Percentiles rank a stretch among this genome's conserved stretches.
Conservation (phyloP, 1,140 invertebrate genomes). For the Nasonia giraulti region DNA sequence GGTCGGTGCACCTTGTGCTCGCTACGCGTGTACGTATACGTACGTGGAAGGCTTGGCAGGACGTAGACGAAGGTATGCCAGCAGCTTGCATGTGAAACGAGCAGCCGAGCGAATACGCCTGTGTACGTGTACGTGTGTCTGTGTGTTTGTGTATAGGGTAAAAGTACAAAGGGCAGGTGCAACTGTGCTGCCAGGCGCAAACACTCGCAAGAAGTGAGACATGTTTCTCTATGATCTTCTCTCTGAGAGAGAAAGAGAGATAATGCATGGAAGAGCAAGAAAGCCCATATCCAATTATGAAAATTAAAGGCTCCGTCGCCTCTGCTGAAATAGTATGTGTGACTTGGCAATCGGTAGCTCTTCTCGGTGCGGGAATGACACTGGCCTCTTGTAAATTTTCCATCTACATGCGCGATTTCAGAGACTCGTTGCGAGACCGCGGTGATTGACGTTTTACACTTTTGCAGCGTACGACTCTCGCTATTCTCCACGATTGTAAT, state of each 20-base stretch:
- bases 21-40: neutral
- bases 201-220: slow-evolving; percentile 49
- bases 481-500: neutral
- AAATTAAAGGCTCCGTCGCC: slow-evolving; percentile 68
- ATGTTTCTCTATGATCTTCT: slow-evolving; percentile 48
- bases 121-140: too few species aligned
- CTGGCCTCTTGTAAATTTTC: slow-evolving; percentile 38
- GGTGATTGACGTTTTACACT: slow-evolving; percentile 29
- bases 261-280: slow-evolving; percentile 47
- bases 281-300: slow-evolving; percentile 68
- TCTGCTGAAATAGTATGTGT: slow-evolving; percentile 56
- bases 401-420: slow-evolving; percentile 41
- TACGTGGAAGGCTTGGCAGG: neutral
- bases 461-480: neutral
- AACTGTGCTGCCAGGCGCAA: slow-evolving; percentile 32
- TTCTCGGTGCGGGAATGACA: neutral
- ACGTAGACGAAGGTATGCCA: neutral
- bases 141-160: neutral
- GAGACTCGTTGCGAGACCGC: slow-evolving; percentile 10
- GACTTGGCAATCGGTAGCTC: slow-evolving; percentile 32
- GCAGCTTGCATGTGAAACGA: neutral
- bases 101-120: neutral
- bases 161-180: slow-evolving; percentile 56
- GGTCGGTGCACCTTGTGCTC: slow-evolving; percentile 24
- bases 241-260: slow-evolving; percentile 26